Evolutionary conservation across 2,888 invertebrate species (phyloP).

Genomic region (Myopa tessellatipennis): DNA sequence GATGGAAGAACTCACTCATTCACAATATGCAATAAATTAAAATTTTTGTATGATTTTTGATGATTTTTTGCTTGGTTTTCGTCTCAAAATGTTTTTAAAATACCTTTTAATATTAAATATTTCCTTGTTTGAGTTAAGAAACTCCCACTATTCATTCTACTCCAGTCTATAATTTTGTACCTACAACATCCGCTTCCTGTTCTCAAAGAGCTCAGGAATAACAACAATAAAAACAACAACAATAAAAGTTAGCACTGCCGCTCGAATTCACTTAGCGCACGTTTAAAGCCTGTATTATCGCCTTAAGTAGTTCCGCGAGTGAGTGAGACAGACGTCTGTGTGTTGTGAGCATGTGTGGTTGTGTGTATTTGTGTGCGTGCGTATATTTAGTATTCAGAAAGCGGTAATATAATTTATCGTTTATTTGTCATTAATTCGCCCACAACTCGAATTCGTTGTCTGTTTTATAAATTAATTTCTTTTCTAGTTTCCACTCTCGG

Average conservation of each 20-base stretch:
- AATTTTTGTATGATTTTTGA: neutral
- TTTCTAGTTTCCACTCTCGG: constrained; percentile 36
- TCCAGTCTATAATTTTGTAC: constrained; percentile 11
- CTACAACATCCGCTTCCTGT: constrained; percentile 17
- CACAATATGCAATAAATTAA: constrained; percentile 40
- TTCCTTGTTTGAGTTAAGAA: too few species aligned
- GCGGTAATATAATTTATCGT: constrained; percentile 63
- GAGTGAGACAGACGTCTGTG: neutral
- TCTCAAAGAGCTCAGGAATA: neutral
- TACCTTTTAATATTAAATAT: too few species aligned
- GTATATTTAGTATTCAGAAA: constrained; percentile 44
- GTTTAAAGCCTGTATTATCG: neutral
- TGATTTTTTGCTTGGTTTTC: too few species aligned
- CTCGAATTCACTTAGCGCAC: constrained; percentile 9
- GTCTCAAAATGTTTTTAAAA: too few species aligned
- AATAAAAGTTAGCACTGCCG: neutral
- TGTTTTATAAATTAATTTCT: constrained; percentile 29
- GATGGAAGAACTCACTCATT: constrained; percentile 46
- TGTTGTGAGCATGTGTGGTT: constrained; percentile 11
- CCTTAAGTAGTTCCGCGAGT: neutral
- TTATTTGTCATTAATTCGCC: constrained; percentile 54
- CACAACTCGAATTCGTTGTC: constrained; percentile 33
- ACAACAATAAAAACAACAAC: constrained; percentile 1
- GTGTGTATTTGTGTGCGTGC: constrained; percentile 22
- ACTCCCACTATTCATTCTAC: neutral